Conservation (phyloP, 64 coral and sea anemone species). For the Montipora efflorescens region DNA sequence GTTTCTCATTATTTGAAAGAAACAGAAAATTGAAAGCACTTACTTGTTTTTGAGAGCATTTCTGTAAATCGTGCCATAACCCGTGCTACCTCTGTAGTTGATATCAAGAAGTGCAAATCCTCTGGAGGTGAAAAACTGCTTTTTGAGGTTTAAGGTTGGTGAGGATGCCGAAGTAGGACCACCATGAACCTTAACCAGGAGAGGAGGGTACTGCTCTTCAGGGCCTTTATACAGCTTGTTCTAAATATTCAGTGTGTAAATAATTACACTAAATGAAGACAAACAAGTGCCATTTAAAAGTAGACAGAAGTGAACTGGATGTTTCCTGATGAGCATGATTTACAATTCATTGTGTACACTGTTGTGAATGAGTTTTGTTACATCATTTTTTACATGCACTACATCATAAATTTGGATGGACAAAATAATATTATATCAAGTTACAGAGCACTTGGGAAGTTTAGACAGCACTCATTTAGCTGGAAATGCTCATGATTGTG, state of each 20-base stretch:
- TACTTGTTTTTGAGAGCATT: constrained; percentile 87
- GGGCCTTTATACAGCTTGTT: constrained; percentile 91
- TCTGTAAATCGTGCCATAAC: constrained; percentile 85
- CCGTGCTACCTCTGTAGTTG: constrained; percentile 91
- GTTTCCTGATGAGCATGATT: too few species aligned
- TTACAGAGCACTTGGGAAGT: too few species aligned
- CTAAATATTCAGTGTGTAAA: constrained; percentile 21
- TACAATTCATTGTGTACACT: too few species aligned
- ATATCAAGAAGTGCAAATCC: constrained; percentile 91
- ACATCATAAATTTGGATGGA: too few species aligned
- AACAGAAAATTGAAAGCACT: not conserved
- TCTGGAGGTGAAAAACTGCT: constrained; percentile 91
- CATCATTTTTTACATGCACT: too few species aligned
- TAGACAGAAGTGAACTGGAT: too few species aligned
- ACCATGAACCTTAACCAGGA: constrained; percentile 89
- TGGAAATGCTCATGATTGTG: too few species aligned
- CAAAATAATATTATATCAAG: too few species aligned
- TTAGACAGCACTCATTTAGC: too few species aligned
- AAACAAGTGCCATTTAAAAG: too few species aligned
- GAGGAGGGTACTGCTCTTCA: constrained; percentile 63
- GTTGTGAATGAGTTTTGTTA: too few species aligned
- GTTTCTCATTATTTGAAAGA: too few species aligned
- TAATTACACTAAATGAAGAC: not conserved
- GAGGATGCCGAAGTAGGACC: constrained; percentile 73
- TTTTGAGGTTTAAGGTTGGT: constrained; percentile 55